Evolutionary conservation across 1,140 invertebrate genomes (phyloP), one percentile per base, ranked within the genome.

Genomic region (Panagrolaimus sp.): DNA sequence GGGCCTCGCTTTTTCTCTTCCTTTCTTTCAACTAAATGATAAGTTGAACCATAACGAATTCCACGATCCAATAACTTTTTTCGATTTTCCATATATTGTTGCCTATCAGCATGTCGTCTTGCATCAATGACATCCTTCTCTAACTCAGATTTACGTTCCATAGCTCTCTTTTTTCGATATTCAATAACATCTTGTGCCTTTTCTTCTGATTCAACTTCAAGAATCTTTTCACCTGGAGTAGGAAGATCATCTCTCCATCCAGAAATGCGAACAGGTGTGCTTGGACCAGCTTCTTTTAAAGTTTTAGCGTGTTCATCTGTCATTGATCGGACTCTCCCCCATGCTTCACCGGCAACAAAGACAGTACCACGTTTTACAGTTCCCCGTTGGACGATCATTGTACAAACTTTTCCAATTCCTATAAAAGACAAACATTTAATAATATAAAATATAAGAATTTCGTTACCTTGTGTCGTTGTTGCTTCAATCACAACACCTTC

Each of bases 401-500:
- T 96, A 0, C 90, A 90, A 32, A 94, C 85, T 84, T 94, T 94
- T 38, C 93, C 90, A 62, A 72, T 43, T 21, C 71, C 76, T 74
- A 48, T 44, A 79, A 76, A 71, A 14, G 15, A 15, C 64, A 48
- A 55, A 63, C 68, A 66, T 52, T 74, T 70, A 43, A 21, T 21
- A 68, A 76, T 64, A 65, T 26, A 15, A 63, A n/a, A 63, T 28
- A 14, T 1, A 65, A 69, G 32, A 76, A 81, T 83, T 78, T 89
- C 91, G 82, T 88, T 87, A 21, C 87, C 84, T 15, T 86, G 83
- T 84, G 95, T 89, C 8, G 89, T 86, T 68, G 87, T 89, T 0
- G 92, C 90, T 85, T 99, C 96, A 17, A 99, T 88, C 0, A 97
- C 88, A 10, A 90, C 88, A 0, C 90, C 95, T 86, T 97, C 94